phyloP scores from a whole-genome alignment of 2,888 invertebrate genomes.

The Dromius quadrimaculatus region DNA sequence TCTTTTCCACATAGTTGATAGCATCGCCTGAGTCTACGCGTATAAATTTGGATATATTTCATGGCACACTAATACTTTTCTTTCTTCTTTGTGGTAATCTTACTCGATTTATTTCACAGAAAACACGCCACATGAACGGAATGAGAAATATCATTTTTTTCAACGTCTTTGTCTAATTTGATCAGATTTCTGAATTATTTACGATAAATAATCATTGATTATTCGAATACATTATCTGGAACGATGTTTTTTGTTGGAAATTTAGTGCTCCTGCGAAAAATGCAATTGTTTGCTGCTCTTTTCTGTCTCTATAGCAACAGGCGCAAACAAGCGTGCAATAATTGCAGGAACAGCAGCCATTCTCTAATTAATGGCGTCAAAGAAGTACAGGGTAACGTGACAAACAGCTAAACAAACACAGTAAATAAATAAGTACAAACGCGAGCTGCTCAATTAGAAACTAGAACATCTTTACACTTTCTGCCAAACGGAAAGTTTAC shows the following conservation, averaged over 20 bases:
- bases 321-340: neutral
- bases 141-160: no score
- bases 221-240: no score
- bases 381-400: slow-evolving; percentile 43
- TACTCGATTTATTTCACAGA: slow-evolving; percentile 48
- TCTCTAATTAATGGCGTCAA: slow-evolving; percentile 50
- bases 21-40: slow-evolving; percentile 11
- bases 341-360: neutral
- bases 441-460: slow-evolving; percentile 30
- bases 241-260: no score
- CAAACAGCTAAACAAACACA: slow-evolving; percentile 45
- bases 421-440: slow-evolving; percentile 43
- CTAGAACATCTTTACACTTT: no score
- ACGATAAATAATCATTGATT: no score
- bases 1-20: slow-evolving; percentile 30
- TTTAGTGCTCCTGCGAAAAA: no score
- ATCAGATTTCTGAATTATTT: no score
- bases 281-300: no score
- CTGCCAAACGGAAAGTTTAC: no score
- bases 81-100: slow-evolving; percentile 57
- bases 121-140: neutral
- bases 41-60: slow-evolving; percentile 54
- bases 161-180: no score
- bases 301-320: no score
- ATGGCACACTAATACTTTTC: slow-evolving; percentile 51